These are phyloP conservation scores for Lota lota DNA, from an alignment of 2,113 vertebrate genomes.

Conservation along the genomic window DNA sequence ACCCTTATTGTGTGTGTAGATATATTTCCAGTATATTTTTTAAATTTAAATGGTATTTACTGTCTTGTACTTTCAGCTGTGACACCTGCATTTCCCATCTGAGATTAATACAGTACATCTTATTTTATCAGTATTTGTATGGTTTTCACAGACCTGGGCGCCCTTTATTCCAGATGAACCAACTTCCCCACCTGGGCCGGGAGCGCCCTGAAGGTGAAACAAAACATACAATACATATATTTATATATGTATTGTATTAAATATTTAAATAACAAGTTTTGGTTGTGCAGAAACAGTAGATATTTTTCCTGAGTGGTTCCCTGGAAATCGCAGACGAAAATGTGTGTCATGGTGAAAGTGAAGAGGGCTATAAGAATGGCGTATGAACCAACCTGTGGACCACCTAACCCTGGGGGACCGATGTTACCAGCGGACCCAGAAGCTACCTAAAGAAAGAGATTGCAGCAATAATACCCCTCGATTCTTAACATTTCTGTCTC, in stretches of 20 bases:
- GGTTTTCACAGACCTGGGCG: slow-evolving; percentile 43
- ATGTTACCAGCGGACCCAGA: slow-evolving; percentile 54
- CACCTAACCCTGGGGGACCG: slow-evolving; percentile 63
- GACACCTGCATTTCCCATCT: too few relatives aligned
- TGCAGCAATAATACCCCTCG: not conserved
- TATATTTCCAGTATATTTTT: not conserved
- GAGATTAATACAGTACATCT: too few relatives aligned
- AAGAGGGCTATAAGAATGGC: too few relatives aligned
- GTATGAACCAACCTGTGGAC: slow-evolving; percentile 67
- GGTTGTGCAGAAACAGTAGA: too few relatives aligned
- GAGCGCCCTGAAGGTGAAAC: slow-evolving; percentile 44
- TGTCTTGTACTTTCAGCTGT: too few relatives aligned
- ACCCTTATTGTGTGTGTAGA: too few relatives aligned
- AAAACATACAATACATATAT: not conserved
- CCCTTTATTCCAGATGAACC: slow-evolving; percentile 54
- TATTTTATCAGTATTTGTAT: not conserved
- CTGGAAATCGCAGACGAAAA: not conserved
- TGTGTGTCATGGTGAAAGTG: too few relatives aligned
- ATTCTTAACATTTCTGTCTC: too few relatives aligned
- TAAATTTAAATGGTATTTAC: not conserved
- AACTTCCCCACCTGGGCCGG: slow-evolving; percentile 50
- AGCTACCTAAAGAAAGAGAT: slow-evolving; percentile 58
- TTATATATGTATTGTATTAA: too few relatives aligned
- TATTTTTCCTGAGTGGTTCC: too few relatives aligned
- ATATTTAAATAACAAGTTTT: not conserved